Percentiles rank a stretch among this genome's conserved stretches.
These are phyloP conservation scores for Brachionus sp. DNA, from an alignment of 1,140 invertebrate species.

Conservation along the genomic window DNA sequence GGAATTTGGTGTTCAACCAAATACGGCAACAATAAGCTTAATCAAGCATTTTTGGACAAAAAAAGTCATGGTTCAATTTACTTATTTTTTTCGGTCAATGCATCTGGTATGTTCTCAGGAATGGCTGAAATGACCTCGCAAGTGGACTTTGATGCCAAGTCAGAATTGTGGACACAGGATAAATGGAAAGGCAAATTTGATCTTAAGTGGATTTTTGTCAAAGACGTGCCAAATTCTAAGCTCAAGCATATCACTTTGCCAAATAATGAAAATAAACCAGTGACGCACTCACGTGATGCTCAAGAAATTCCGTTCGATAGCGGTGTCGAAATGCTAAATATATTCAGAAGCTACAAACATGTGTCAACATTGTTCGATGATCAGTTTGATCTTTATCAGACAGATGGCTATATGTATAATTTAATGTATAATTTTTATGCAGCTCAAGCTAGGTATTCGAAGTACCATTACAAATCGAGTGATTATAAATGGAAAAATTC, in stretches of 20 bases:
- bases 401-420: constrained; percentile 8
- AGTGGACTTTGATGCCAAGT: constrained; percentile 73
- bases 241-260: constrained; percentile 89
- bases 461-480: constrained; percentile 27
- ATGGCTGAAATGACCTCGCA: constrained; percentile 94
- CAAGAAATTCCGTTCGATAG: constrained; percentile 91
- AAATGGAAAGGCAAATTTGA: constrained; percentile 75
- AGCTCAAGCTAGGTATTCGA: neutral
- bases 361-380: neutral
- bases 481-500: constrained; percentile 30
- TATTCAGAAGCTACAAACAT: constrained; percentile 80
- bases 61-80: constrained; percentile 70
- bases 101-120: constrained; percentile 95
- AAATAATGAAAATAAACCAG: constrained; percentile 97
- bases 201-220: constrained; percentile 97
- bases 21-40: constrained; percentile 92
- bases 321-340: constrained; percentile 75
- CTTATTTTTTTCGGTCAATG: constrained; percentile 93
- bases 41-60: constrained; percentile 78
- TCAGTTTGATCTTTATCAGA: neutral
- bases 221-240: constrained; percentile 75
- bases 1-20: constrained; percentile 98
- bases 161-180: constrained; percentile 64
- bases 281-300: constrained; percentile 93
- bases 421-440: constrained; percentile 1